Conservation (phyloP, 2,888 invertebrate genomes). For the Conistra vaccinii region DNA sequence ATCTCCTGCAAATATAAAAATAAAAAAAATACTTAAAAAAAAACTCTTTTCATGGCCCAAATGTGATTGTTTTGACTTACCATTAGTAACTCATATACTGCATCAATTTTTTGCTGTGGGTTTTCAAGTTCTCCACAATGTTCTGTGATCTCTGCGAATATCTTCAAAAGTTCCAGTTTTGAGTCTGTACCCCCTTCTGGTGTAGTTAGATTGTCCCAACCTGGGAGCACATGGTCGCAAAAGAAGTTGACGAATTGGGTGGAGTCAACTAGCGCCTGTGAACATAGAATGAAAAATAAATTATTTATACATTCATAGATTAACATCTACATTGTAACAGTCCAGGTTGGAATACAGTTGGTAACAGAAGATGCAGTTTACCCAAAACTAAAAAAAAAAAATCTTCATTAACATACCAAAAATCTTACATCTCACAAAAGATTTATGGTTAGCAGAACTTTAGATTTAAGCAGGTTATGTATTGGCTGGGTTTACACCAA, state of each 20-base stretch:
- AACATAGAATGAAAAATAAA: constrained; percentile 50
- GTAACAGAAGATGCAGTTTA: not conserved
- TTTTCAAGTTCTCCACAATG: constrained; percentile 95
- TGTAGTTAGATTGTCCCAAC: constrained; percentile 92
- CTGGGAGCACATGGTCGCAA: constrained; percentile 95
- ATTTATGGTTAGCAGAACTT: not conserved
- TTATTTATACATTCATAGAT: not conserved
- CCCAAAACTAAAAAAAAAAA: not conserved
- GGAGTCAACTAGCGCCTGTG: constrained; percentile 95
- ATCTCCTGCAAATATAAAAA: not conserved
- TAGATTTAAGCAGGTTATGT: not conserved
- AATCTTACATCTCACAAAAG: not conserved
- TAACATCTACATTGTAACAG: not conserved
- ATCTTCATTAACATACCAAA: no score
- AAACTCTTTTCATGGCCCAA: not conserved
- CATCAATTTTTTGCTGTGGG: constrained; percentile 93
- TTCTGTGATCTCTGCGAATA: constrained; percentile 96
- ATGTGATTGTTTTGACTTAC: constrained; percentile 84
- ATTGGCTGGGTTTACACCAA: not conserved
- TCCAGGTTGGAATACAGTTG: not conserved
- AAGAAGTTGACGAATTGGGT: constrained; percentile 96
- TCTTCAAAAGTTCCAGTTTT: constrained; percentile 95
- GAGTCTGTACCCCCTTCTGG: constrained; percentile 91
- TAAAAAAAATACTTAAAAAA: not conserved
- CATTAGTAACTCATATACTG: constrained; percentile 94